Base-by-base conservation (phyloP, 2,797 vertebrate species). In the Natrix natrix region DNA sequence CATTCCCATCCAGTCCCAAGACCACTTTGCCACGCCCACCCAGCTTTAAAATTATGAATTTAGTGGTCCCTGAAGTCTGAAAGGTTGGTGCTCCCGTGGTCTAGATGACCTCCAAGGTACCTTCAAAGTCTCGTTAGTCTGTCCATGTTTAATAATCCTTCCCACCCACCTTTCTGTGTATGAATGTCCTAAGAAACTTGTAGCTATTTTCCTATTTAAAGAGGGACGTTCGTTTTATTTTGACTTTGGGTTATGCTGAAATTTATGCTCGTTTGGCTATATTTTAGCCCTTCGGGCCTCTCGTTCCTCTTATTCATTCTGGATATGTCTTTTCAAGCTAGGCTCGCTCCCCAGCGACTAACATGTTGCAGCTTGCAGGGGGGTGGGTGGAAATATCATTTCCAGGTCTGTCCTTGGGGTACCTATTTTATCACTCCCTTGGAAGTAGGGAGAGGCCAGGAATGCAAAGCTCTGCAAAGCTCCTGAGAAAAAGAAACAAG, bases 361-460 rank as follows among this genome's bases (percentile, higher is more conserved):
- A 56, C 61, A 95, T 93, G 59, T 96, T 55, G 26, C 11, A 11
- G 63, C n/a, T 88, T 48, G 22, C 93, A 61, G 32, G 26, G 57
- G 59, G 7, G 20, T 0, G 20, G 59, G 59, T 6, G 0, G 2
- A 8, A 89, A 94, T 22, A 48, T 55, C 14, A 24, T 60, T 88
- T 69, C 52, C 14, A 90, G 11, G 28, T 37, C 86, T 93, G 32
- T 60, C 83, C 78, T n/a, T 94, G 55, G 26, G 78, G 59, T 87
- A 88, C 0, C 94, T 69, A 74, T 94, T 93, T 96, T 61, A 74
- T 57, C 94, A 89, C 93, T 96, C 52, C 60, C 90, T 83, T 89
- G 91, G 96, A 89, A 95, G 63, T 16, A 92, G 0, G 17, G 37
- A 89, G 92, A 7, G 5, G 0, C 0, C 13, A 13, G 28, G 86